Evolutionary conservation across 1,140 invertebrate species (phyloP).

Genomic region (Camponotus floridanus): DNA sequence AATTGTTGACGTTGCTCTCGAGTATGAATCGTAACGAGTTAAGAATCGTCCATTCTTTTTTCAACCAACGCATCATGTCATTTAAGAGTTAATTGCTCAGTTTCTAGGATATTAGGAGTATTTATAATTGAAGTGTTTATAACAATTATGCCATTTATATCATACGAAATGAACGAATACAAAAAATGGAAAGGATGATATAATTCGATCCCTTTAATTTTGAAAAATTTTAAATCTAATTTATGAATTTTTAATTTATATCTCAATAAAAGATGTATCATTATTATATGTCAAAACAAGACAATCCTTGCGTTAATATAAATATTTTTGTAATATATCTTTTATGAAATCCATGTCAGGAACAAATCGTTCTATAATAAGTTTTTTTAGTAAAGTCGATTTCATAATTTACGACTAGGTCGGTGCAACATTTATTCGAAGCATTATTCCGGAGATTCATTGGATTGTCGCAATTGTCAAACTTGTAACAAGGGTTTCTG

Average conservation of each 20-base stretch:
- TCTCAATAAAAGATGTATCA: not conserved
- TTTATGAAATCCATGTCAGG: not conserved
- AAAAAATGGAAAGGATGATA: not conserved
- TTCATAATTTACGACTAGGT: constrained; percentile 2
- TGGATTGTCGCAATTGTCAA: constrained; percentile 18
- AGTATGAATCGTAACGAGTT: constrained; percentile 63
- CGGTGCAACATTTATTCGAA: not conserved
- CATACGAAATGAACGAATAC: too few species aligned
- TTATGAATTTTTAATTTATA: not conserved
- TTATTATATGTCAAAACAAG: not conserved
- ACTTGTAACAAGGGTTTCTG: constrained; percentile 39
- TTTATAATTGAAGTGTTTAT: not conserved
- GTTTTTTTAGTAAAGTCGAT: constrained; percentile 4
- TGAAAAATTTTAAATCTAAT: not conserved
- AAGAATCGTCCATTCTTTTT: constrained; percentile 48
- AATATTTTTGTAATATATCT: not conserved
- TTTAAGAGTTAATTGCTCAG: constrained; percentile 72
- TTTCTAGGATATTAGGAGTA: constrained; percentile 3
- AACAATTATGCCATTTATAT: not conserved
- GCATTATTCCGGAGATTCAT: constrained; percentile 30
- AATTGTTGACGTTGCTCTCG: constrained; percentile 63
- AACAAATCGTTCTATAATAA: not conserved
- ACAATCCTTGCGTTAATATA: not conserved
- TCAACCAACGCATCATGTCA: constrained; percentile 49
- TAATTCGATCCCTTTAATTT: not conserved